These are phyloP conservation scores for Cordylochernes scorpioides DNA, from an alignment of 2,888 invertebrate species.

Conservation along the genomic window DNA sequence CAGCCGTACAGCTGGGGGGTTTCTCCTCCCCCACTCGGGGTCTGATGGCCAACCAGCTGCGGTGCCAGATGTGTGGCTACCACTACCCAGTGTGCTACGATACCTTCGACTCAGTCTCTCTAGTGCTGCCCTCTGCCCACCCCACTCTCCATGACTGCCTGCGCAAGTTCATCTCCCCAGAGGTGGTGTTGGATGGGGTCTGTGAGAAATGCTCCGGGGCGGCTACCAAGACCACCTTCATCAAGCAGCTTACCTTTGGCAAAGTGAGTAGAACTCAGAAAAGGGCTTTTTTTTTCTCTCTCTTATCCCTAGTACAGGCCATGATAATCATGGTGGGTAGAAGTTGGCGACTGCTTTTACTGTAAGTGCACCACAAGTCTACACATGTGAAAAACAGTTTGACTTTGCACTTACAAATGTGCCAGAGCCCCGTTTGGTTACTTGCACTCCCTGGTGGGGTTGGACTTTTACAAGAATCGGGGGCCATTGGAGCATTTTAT, in stretches of 20 bases:
- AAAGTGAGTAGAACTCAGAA: slow-evolving; percentile 30
- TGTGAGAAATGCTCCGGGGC: slow-evolving; percentile 39
- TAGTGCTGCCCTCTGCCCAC: slow-evolving; percentile 36
- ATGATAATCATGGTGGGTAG: no score
- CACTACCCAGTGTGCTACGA: slow-evolving; percentile 70
- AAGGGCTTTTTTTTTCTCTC: no score
- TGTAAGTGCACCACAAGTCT: no score
- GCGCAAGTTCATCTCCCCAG: slow-evolving; percentile 56
- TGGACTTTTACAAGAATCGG: no score
- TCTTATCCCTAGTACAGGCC: no score
- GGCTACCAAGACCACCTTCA: slow-evolving; percentile 31
- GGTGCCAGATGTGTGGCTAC: slow-evolving; percentile 41
- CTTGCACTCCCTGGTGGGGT: no score
- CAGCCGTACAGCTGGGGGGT: not conserved
- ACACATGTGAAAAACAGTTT: no score
- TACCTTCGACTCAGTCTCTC: slow-evolving; percentile 62
- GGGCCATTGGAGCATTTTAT: no score
- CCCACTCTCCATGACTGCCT: slow-evolving; percentile 38
- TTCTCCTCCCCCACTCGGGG: slow-evolving; percentile 38
- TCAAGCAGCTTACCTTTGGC: slow-evolving; percentile 43
- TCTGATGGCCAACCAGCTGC: slow-evolving; percentile 43
- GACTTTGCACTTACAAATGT: no score
- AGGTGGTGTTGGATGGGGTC: slow-evolving; percentile 52
- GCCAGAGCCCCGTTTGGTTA: no score
- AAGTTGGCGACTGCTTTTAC: no score